Evolutionary conservation across 2,888 invertebrate species (phyloP).

Genomic region (Pristionchus japonicus): DNA sequence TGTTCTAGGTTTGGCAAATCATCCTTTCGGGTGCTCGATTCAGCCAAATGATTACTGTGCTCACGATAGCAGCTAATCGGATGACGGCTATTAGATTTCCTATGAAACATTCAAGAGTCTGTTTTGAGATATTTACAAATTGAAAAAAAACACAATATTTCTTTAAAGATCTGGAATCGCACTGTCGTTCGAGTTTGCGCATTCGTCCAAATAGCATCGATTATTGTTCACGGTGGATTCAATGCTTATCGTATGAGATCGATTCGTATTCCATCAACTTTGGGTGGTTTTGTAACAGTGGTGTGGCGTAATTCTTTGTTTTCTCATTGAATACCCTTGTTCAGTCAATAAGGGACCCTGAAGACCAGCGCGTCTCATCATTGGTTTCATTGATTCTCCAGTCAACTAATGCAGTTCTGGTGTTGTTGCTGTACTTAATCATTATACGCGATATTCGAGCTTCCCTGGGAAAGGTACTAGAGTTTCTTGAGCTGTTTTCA

Average conservation of each 20-base stretch:
- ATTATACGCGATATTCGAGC: neutral
- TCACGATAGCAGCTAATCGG: neutral
- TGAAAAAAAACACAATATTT: too few relatives aligned
- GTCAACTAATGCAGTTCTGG: neutral
- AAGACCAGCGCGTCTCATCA: neutral
- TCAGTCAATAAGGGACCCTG: neutral
- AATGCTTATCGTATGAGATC: neutral
- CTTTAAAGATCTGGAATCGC: neutral
- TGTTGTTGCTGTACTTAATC: neutral
- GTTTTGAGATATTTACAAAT: too few relatives aligned
- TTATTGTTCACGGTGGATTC: neutral
- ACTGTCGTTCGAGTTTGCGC: neutral
- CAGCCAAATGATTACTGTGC: neutral
- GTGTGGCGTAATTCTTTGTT: neutral
- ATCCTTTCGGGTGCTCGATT: neutral
- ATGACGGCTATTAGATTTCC: neutral
- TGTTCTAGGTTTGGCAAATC: neutral
- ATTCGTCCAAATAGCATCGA: neutral
- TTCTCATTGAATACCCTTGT: too few relatives aligned
- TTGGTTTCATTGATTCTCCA: neutral
- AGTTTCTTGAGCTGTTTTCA: too few relatives aligned
- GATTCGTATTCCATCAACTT: neutral
- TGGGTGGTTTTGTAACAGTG: neutral
- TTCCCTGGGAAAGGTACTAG: neutral
- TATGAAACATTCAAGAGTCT: neutral